Percentiles rank a stretch among this genome's conserved stretches.
These are phyloP conservation scores for Aporophyla lueneburgensis DNA, from an alignment of 2,888 invertebrate species.

Conservation along the genomic window DNA sequence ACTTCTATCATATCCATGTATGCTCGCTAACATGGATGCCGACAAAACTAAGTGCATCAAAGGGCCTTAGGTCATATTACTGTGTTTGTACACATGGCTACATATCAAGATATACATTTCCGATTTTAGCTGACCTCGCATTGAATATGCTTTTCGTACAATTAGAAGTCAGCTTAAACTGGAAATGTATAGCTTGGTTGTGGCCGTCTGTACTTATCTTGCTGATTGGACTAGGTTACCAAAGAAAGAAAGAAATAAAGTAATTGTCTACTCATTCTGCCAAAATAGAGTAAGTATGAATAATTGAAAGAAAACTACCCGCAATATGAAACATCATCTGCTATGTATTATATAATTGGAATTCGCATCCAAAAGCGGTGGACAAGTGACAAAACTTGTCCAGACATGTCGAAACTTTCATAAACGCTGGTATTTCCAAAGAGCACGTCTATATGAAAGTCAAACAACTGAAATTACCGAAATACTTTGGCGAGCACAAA, in stretches of 20 bases:
- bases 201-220: no score
- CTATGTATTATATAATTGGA: conserved; percentile 8
- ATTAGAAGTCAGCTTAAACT: no score
- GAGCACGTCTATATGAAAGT: conserved; percentile 54
- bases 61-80: no score
- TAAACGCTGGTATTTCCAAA: conserved; percentile 46
- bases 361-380: conserved; percentile 12
- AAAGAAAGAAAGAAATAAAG: not conserved
- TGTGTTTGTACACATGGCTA: no score
- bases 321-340: conserved; percentile 25
- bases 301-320: not conserved
- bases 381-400: conserved; percentile 46
- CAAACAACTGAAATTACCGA: conserved; percentile 59
- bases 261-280: not conserved
- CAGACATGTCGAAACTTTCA: conserved; percentile 48
- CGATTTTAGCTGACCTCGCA: no score
- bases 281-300: not conserved
- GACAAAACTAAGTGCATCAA: no score
- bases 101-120: no score
- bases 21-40: no score
- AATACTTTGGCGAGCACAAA: conserved; percentile 53
- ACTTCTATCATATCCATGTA: no score
- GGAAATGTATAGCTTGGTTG: no score
- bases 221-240: not conserved
- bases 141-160: no score